Evolutionary conservation across 1,140 invertebrate genomes (phyloP), one percentile per base, ranked within the genome.

Genomic region (Atta texana): DNA sequence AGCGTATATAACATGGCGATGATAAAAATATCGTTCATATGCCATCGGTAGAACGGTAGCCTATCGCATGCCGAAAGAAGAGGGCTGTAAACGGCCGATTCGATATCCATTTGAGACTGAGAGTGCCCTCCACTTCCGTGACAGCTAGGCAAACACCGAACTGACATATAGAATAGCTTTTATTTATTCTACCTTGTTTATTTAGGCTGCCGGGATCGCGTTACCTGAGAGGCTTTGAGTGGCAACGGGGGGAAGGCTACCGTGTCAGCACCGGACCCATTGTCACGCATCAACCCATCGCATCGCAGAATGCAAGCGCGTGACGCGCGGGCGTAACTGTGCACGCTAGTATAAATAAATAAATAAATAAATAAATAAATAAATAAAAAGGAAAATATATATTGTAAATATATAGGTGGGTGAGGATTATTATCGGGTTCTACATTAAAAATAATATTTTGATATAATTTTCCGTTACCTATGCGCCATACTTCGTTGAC

Each of bases 141-240:
- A 94, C 93, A 94, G 93, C 93, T 93, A 94, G 92, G 89, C 90
- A 94, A 94, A 93, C 93, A 93, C 81, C 82, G 90, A 59, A 68
- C 89, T 93, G 93, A 93, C 92, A 88, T 94, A 93, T 93, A 92
- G 92, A 94, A 94, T 93, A 94, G 91, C 93, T 93, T 93, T 93
- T 94, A 94, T 93, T 94, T 93, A 94, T 93, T 93, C 92, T 93
- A 93, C 86, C 87, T 87, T 93, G 92, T 94, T 93, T 94, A 93
- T 94, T 94, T 94, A 94, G 93, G 93, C 92, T 92, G 91, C 90
- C 88, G 89, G 91, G 92, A 93, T 94, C 93, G 88, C 92, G 91
- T 93, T 94, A 93, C 93, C 93, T 93, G 92, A 92, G 88, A 89
- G 91, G 87, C 71, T 91, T 92, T 88, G 89, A 93, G 92, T 92